phyloP scores from a whole-genome alignment of 2,113 vertebrate species.

The Saccopteryx leptura region DNA sequence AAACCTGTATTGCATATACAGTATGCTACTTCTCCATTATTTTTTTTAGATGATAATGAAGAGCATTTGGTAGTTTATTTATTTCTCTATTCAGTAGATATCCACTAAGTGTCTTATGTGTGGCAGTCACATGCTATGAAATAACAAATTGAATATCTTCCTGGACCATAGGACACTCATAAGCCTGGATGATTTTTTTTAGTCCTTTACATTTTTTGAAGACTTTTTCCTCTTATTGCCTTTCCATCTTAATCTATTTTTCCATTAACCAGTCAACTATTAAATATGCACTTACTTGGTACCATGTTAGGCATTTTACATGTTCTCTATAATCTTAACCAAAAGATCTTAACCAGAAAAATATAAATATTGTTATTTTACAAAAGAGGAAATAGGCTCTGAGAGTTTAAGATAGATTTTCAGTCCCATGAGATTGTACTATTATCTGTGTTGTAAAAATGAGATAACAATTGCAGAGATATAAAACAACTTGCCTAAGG shows the following conservation, averaged over 20 bases:
- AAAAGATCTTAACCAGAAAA: not conserved
- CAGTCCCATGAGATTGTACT: not conserved
- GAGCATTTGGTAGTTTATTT: conserved; percentile 44
- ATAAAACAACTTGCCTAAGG: not conserved
- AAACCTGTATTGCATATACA: not conserved
- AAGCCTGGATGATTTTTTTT: not conserved
- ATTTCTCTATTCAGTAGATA: conserved; percentile 18
- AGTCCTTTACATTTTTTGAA: conserved; percentile 31
- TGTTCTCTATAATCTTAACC: conserved; percentile 12
- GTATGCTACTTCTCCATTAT: not conserved
- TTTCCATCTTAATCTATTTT: conserved; percentile 46
- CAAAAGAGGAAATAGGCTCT: conserved; percentile 41
- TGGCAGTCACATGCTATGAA: conserved; percentile 1
- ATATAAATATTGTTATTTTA: conserved; percentile 42
- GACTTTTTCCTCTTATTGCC: conserved; percentile 5
- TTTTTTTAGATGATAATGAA: conserved; percentile 49
- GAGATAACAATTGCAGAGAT: not conserved
- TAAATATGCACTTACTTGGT: not conserved
- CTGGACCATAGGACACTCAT: not conserved
- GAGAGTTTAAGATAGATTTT: conserved; percentile 51
- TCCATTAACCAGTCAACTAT: not conserved
- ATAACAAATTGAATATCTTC: not conserved
- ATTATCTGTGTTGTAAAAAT: conserved; percentile 12
- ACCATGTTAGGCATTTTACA: conserved; percentile 23
- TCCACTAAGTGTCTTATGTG: not conserved